Conservation (phyloP, 2,797 vertebrate genomes). For the Sciaenops ocellatus region DNA sequence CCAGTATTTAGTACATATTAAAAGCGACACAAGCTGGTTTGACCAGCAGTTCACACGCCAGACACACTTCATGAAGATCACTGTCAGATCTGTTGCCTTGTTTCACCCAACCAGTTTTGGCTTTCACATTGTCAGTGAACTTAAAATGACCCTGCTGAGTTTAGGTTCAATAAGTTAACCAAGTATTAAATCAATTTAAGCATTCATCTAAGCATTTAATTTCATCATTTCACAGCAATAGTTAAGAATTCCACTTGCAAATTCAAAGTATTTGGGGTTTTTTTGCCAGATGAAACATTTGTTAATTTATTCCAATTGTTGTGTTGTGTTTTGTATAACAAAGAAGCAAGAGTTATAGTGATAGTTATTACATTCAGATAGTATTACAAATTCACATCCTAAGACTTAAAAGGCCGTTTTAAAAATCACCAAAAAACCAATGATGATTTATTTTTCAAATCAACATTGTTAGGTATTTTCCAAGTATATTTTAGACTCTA, state of each 20-base stretch:
- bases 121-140: conserved; percentile 9
- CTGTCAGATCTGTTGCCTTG: neutral
- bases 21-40: neutral
- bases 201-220: no score
- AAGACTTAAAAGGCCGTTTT: neutral
- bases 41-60: neutral
- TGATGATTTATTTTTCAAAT: neutral
- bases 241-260: neutral
- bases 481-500: no score
- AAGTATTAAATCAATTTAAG: no score
- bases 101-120: conserved; percentile 11
- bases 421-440: neutral
- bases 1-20: neutral
- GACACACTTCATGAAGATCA: neutral
- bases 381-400: neutral
- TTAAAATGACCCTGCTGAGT: neutral
- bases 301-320: neutral
- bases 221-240: neutral
- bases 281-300: neutral
- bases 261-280: neutral
- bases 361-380: neutral
- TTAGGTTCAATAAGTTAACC: neutral
- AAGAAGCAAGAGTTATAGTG: neutral
- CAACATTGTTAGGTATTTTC: neutral
- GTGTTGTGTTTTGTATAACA: neutral